A percentile compares a stretch with the other conserved stretches of the same genome.
These are phyloP conservation scores for Columba livia DNA, from an alignment of 2,113 vertebrate species.

Conservation along the genomic window DNA sequence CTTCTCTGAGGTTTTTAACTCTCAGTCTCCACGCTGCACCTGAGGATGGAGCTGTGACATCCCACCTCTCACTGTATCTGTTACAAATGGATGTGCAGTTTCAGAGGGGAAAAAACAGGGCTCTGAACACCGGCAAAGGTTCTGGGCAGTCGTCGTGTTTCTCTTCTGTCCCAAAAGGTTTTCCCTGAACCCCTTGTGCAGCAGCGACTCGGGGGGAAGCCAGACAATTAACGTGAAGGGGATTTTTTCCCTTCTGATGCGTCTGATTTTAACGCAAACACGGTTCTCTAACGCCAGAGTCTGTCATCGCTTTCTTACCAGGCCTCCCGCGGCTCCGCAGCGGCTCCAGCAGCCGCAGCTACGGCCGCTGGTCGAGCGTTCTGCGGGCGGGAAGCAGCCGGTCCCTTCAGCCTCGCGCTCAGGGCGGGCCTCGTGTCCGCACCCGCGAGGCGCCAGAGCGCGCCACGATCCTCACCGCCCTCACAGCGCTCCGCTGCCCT, in stretches of 20 bases:
- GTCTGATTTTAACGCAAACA: neutral
- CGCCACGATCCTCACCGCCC: neutral
- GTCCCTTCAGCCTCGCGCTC: no score
- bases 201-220: neutral
- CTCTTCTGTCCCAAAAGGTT: neutral
- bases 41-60: neutral
- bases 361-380: no score
- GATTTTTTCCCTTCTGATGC: no score
- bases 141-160: accelerated
- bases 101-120: neutral
- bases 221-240: accelerated
- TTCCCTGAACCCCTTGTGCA: neutral
- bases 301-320: no score
- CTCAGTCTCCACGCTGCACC: neutral
- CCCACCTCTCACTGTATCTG: accelerated
- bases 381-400: accelerated
- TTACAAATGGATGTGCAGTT: accelerated
- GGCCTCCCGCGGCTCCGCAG: neutral
- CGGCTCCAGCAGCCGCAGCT: no score
- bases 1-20: neutral
- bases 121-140: accelerated
- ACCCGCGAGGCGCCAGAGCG: neutral
- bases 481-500: neutral
- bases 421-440: accelerated
- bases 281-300: no score